These are phyloP conservation scores for Pseudococcus jackbeardsleyi DNA, from an alignment of 2,888 invertebrate genomes.

Conservation along the genomic window DNA sequence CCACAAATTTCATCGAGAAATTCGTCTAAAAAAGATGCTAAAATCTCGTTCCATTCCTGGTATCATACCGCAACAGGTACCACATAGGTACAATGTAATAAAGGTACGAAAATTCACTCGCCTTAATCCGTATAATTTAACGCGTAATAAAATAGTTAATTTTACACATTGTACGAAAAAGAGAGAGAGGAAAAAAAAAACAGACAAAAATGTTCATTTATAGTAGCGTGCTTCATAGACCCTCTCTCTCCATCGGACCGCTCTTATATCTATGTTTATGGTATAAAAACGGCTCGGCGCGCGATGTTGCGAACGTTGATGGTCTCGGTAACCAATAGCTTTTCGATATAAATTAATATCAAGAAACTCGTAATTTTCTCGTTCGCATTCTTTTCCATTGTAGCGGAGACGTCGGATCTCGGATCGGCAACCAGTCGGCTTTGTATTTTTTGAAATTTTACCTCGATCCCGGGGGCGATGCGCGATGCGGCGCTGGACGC, in stretches of 20 bases:
- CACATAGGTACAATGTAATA: constrained; percentile 6
- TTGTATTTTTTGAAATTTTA: constrained; percentile 51
- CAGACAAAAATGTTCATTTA: constrained; percentile 22
- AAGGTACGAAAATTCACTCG: constrained; percentile 39
- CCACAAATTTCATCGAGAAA: neutral
- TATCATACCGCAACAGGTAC: neutral
- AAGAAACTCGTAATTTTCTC: constrained; percentile 50
- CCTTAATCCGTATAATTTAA: constrained; percentile 50
- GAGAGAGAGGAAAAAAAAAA: neutral
- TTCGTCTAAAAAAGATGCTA: constrained; percentile 5
- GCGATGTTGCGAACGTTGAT: constrained; percentile 13
- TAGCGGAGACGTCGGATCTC: neutral
- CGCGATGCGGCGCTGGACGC: constrained; percentile 7
- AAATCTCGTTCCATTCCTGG: neutral
- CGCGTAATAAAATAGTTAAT: constrained; percentile 43
- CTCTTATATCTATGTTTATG: neutral
- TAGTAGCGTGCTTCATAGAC: constrained; percentile 24
- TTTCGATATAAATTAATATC: constrained; percentile 50
- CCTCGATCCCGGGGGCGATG: neutral
- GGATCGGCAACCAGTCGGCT: constrained; percentile 46
- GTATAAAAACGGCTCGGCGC: neutral
- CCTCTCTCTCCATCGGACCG: neutral
- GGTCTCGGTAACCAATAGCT: constrained; percentile 18
- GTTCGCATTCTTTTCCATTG: constrained; percentile 48
- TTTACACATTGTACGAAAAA: constrained; percentile 27